These are phyloP conservation scores for Diabrotica undecimpunctata DNA, from an alignment of 1,140 invertebrate species.

Conservation along the genomic window DNA sequence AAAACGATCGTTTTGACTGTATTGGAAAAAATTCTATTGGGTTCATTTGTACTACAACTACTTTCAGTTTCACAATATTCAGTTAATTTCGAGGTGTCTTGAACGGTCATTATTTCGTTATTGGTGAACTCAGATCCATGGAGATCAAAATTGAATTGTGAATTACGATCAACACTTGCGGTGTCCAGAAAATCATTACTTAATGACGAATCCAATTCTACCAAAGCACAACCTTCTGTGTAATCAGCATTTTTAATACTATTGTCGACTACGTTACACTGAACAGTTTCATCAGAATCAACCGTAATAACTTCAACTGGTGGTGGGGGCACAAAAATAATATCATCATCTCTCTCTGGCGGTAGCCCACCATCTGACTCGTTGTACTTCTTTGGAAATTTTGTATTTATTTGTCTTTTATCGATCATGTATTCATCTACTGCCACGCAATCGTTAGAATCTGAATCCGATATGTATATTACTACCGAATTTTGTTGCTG, in stretches of 20 bases:
- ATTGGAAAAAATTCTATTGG: constrained; percentile 21
- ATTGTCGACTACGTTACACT: background rate
- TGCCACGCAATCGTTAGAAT: constrained; percentile 14
- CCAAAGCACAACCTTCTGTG: background rate
- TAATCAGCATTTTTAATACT: background rate
- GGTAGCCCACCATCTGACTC: constrained; percentile 2
- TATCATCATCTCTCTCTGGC: constrained; percentile 30
- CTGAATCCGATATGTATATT: constrained; percentile 16
- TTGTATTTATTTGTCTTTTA: constrained; percentile 6
- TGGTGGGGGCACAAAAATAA: constrained; percentile 33
- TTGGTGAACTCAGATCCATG: constrained; percentile 37
- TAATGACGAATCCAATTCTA: constrained; percentile 15
- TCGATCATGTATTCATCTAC: constrained; percentile 10
- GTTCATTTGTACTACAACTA: constrained; percentile 37
- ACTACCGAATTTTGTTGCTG: constrained; percentile 4
- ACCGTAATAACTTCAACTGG: constrained; percentile 32
- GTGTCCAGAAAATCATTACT: constrained; percentile 35
- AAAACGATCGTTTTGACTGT: constrained; percentile 35
- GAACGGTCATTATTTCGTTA: constrained; percentile 22
- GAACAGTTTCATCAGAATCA: constrained; percentile 11
- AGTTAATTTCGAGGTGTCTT: constrained; percentile 22
- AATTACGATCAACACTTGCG: constrained; percentile 18
- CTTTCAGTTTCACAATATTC: constrained; percentile 40
- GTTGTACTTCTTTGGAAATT: constrained; percentile 13
- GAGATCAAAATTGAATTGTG: constrained; percentile 37